Percentiles rank a stretch among this genome's conserved stretches.
phyloP scores from a whole-genome alignment of 2,888 invertebrate genomes.

The Thereva unica region DNA sequence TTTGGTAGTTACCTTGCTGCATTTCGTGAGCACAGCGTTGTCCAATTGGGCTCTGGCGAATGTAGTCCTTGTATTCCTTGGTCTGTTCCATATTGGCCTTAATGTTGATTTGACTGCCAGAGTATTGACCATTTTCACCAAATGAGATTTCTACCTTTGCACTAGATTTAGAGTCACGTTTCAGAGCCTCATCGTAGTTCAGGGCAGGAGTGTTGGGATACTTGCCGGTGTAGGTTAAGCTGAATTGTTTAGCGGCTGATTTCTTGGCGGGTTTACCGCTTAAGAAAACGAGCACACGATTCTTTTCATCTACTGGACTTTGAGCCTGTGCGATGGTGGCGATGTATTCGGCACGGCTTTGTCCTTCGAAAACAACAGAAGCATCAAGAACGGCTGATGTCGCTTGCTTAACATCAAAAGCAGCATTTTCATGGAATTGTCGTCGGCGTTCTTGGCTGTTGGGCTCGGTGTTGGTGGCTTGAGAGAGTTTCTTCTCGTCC shows the following conservation, averaged over 20 bases:
- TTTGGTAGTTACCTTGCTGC: constrained; percentile 62
- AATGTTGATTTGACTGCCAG: constrained; percentile 54
- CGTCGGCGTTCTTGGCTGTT: constrained; percentile 61
- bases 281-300: constrained; percentile 61
- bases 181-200: constrained; percentile 62
- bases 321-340: constrained; percentile 62
- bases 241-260: constrained; percentile 54
- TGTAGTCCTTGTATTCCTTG: constrained; percentile 59
- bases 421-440: constrained; percentile 62
- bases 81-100: constrained; percentile 61
- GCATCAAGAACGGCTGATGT: constrained; percentile 57
- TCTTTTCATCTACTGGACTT: constrained; percentile 64
- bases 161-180: constrained; percentile 60
- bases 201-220: constrained; percentile 60
- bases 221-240: constrained; percentile 51
- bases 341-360: constrained; percentile 63
- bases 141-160: constrained; percentile 61
- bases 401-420: constrained; percentile 60
- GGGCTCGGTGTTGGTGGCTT: constrained; percentile 52
- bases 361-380: constrained; percentile 61
- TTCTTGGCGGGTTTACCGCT: constrained; percentile 37
- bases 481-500: constrained; percentile 42
- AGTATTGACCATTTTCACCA: constrained; percentile 58
- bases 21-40: constrained; percentile 59
- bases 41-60: constrained; percentile 59